Evolutionary conservation across 2,113 vertebrate genomes (phyloP).

Genomic region (Macquaria australasica): DNA sequence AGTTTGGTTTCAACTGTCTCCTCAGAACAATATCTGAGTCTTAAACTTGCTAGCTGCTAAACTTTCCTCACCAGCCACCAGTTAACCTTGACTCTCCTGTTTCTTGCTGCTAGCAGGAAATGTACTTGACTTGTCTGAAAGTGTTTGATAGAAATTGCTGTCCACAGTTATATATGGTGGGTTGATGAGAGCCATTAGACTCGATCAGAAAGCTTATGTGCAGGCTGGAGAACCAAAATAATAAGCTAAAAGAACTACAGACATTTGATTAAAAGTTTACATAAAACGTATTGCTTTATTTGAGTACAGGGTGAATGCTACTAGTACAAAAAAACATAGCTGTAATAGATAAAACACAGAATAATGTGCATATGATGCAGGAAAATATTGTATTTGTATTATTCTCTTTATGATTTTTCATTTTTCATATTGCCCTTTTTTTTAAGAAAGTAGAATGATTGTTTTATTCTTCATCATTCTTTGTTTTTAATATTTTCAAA

Average conservation of each 20-base stretch:
- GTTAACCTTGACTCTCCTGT: not conserved
- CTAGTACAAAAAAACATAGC: not conserved
- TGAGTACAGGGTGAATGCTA: not conserved
- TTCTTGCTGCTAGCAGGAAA: not conserved
- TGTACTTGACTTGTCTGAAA: not conserved
- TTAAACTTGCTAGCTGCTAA: not conserved
- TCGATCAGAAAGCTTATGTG: not conserved
- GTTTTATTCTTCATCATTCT: not conserved
- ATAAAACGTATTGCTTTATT: not conserved
- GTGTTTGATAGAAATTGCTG: not conserved
- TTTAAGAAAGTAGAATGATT: not conserved
- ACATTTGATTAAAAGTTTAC: not conserved
- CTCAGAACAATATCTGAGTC: not conserved
- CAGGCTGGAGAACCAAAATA: not conserved
- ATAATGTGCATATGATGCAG: not conserved
- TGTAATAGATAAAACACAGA: not conserved
- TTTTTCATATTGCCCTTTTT: too few species aligned
- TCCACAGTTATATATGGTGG: not conserved
- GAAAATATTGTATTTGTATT: not conserved
- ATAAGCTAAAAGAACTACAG: not conserved
- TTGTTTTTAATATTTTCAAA: not conserved
- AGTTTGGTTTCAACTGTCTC: not conserved
- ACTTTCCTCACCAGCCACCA: not conserved
- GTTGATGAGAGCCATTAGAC: not conserved
- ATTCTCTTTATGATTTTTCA: not conserved